Conservation (phyloP, 1,140 invertebrate genomes). For the Hormaphis cornu region DNA sequence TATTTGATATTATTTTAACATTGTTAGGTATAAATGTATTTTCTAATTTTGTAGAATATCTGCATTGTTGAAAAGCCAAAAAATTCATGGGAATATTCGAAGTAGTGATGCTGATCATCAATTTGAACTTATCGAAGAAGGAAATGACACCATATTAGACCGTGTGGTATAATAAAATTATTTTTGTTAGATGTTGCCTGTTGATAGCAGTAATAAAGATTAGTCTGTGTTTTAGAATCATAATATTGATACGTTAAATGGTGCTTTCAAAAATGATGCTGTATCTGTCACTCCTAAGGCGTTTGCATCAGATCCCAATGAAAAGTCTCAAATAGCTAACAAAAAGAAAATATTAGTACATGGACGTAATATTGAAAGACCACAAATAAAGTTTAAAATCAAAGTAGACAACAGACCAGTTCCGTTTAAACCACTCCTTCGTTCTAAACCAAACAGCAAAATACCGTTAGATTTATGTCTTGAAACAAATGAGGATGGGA, state of each 20-base stretch:
- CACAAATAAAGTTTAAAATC: slow-evolving; percentile 75
- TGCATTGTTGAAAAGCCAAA: slow-evolving; percentile 49
- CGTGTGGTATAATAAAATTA: slow-evolving; percentile 49
- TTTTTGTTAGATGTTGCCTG: background rate
- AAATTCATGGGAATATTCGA: slow-evolving; percentile 51
- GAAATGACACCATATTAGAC: slow-evolving; percentile 73
- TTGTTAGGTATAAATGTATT: background rate
- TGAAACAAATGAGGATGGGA: slow-evolving; percentile 52
- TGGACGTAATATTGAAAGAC: slow-evolving; percentile 47
- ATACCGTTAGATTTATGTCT: slow-evolving; percentile 65
- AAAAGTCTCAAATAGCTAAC: slow-evolving; percentile 58
- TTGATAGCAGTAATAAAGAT: slow-evolving; percentile 52
- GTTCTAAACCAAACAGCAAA: slow-evolving; percentile 77
- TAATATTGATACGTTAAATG: slow-evolving; percentile 43
- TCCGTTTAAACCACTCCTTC: slow-evolving; percentile 73
- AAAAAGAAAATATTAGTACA: slow-evolving; percentile 50
- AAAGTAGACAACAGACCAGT: slow-evolving; percentile 64
- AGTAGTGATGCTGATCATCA: slow-evolving; percentile 37
- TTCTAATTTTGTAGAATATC: slow-evolving; percentile 41
- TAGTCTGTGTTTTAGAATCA: slow-evolving; percentile 53
- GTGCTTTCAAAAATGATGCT: slow-evolving; percentile 22
- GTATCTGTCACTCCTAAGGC: slow-evolving; percentile 31
- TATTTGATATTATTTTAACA: slow-evolving; percentile 39
- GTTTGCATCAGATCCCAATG: slow-evolving; percentile 33
- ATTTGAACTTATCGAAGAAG: slow-evolving; percentile 39